These are phyloP conservation scores for Microtus ochrogaster DNA, from an alignment of 2,113 vertebrate genomes.

Conservation along the genomic window DNA sequence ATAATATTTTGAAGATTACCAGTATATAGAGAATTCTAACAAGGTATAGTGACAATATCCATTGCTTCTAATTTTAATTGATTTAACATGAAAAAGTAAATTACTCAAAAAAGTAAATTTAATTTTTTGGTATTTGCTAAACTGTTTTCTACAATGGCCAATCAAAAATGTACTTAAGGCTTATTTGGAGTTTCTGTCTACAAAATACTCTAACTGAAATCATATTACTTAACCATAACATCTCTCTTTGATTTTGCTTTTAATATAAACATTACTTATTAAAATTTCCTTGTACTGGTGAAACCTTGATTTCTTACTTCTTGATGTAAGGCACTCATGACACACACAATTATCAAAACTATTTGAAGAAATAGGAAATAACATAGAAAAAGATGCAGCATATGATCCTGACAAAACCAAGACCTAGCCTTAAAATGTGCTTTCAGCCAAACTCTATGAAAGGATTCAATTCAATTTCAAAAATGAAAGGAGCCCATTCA, in stretches of 20 bases:
- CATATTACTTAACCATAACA: not conserved
- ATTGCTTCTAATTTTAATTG: not conserved
- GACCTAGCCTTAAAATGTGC: not conserved
- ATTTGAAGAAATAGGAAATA: not conserved
- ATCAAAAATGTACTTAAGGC: not conserved
- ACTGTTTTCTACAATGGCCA: not conserved
- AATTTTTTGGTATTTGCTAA: constrained; percentile 29
- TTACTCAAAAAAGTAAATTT: constrained; percentile 37
- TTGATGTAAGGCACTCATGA: not conserved
- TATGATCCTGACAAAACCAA: not conserved
- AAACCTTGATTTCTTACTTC: not conserved
- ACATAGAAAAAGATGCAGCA: not conserved
- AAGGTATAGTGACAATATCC: constrained; percentile 44
- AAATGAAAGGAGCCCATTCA: not conserved
- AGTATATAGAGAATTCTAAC: not conserved
- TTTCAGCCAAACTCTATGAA: constrained; percentile 14
- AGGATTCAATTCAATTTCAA: too few species aligned
- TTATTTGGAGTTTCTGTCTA: constrained; percentile 35
- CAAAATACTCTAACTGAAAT: constrained; percentile 32
- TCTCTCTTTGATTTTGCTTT: not conserved
- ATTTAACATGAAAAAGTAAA: constrained; percentile 41
- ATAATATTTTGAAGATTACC: not conserved
- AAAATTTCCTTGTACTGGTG: not conserved
- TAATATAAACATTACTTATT: not conserved
- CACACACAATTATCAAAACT: not conserved